These are phyloP conservation scores for Steinernema feltiae DNA, from an alignment of 1,140 invertebrate species.

Conservation along the genomic window DNA sequence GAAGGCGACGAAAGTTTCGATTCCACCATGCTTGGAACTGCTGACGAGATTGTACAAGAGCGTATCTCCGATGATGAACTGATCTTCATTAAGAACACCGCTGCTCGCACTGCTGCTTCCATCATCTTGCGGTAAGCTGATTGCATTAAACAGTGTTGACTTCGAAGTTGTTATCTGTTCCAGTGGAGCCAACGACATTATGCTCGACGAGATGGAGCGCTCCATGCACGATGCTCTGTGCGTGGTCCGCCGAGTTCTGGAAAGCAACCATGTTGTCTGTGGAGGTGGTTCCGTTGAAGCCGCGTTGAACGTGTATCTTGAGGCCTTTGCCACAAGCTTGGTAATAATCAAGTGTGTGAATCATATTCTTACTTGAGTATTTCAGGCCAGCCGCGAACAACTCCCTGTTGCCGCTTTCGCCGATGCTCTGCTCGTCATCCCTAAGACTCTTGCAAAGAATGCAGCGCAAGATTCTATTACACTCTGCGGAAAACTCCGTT, in stretches of 20 bases:
- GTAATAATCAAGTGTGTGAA: conserved; percentile 61
- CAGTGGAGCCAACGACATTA: conserved; percentile 94
- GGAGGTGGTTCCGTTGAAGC: conserved; percentile 97
- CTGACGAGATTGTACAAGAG: conserved; percentile 88
- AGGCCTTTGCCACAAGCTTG: conserved; percentile 98
- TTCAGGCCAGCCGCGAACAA: conserved; percentile 88
- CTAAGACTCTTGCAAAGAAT: conserved; percentile 89
- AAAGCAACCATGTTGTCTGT: conserved; percentile 87
- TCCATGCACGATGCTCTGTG: conserved; percentile 94
- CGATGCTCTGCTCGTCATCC: conserved; percentile 79
- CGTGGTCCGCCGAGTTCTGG: conserved; percentile 89
- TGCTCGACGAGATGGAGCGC: conserved; percentile 99
- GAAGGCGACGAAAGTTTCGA: conserved; percentile 97
- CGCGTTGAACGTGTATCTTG: conserved; percentile 92
- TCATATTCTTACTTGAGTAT: conserved; percentile 11
- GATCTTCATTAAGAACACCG: conserved; percentile 88
- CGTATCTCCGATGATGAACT: conserved; percentile 95
- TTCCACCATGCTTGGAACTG: conserved; percentile 80
- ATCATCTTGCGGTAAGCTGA: conserved; percentile 50
- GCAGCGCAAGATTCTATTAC: conserved; percentile 93
- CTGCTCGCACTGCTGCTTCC: conserved; percentile 74
- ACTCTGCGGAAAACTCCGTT: conserved; percentile 87
- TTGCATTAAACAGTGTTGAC: too few relatives aligned
- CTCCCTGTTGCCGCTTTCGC: conserved; percentile 98
- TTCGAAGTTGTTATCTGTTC: conserved; percentile 66